These are phyloP conservation scores for Grammomys dolichurus DNA, from an alignment of 2,113 vertebrate species.

Conservation along the genomic window DNA sequence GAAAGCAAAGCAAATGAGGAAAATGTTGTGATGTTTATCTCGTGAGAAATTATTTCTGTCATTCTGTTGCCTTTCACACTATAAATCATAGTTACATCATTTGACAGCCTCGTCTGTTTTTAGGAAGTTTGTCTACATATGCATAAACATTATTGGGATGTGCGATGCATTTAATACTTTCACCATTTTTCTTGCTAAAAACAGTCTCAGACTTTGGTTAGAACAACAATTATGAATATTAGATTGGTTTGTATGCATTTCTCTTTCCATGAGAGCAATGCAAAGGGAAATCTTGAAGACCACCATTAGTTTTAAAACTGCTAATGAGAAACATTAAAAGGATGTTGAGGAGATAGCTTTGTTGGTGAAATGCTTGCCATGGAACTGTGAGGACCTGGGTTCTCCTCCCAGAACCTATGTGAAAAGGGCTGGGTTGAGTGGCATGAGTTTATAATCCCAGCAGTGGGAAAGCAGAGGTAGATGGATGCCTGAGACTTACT, in stretches of 20 bases:
- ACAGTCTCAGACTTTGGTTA: not conserved
- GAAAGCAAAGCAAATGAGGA: constrained; percentile 72
- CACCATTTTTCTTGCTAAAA: not conserved
- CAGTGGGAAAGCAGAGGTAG: not conserved
- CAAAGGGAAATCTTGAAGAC: not conserved
- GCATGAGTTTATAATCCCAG: not conserved
- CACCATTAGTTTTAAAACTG: constrained; percentile 48
- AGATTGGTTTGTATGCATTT: not conserved
- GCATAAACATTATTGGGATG: not conserved
- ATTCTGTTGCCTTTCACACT: not conserved
- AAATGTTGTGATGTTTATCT: not conserved
- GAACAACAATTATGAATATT: not conserved
- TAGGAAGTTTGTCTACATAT: not conserved
- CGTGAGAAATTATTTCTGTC: not conserved
- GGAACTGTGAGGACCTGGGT: not conserved
- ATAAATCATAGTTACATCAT: not conserved
- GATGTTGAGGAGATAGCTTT: not conserved
- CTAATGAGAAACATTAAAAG: constrained; percentile 66
- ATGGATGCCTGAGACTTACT: not conserved
- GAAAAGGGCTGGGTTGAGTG: not conserved
- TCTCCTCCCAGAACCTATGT: not conserved
- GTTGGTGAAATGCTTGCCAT: not conserved
- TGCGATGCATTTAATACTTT: not conserved
- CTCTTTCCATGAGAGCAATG: not conserved
- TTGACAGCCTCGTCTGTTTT: not conserved